Evolutionary conservation across 2,113 vertebrate genomes (phyloP).

Genomic region (Piliocolobus tephrosceles): DNA sequence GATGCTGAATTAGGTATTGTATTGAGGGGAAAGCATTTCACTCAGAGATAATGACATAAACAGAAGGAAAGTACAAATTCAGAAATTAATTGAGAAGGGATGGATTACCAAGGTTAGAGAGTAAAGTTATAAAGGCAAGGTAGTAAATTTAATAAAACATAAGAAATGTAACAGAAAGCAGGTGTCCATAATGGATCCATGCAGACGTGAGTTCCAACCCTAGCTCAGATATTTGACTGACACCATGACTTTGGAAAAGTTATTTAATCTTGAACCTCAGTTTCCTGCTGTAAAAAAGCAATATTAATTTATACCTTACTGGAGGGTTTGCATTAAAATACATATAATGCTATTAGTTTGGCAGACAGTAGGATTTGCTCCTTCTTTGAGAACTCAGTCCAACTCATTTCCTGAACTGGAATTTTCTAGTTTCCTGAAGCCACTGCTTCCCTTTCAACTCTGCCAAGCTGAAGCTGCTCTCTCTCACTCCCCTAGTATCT

Average conservation of each 20-base stretch:
- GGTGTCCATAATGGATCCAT: background rate
- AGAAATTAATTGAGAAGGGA: background rate
- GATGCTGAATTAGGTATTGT: background rate
- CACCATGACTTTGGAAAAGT: background rate
- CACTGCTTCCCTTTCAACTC: background rate
- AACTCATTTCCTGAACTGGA: background rate
- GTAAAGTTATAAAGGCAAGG: background rate
- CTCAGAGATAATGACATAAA: constrained; percentile 14
- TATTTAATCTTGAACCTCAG: background rate
- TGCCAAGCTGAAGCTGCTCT: background rate
- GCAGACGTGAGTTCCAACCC: background rate
- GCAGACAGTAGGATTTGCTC: background rate
- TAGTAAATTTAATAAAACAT: background rate
- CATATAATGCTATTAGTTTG: background rate
- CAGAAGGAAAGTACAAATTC: constrained; percentile 1
- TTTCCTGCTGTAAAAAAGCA: background rate
- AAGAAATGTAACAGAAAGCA: background rate
- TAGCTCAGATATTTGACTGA: background rate
- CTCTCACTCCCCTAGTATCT: background rate
- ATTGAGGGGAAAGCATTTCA: background rate
- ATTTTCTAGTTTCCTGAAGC: background rate
- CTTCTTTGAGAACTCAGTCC: background rate
- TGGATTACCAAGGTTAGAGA: background rate
- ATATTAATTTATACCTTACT: background rate
- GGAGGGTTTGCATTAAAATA: background rate